Evolutionary conservation across 1,140 invertebrate species (phyloP).

Genomic region (Aricia agestis): DNA sequence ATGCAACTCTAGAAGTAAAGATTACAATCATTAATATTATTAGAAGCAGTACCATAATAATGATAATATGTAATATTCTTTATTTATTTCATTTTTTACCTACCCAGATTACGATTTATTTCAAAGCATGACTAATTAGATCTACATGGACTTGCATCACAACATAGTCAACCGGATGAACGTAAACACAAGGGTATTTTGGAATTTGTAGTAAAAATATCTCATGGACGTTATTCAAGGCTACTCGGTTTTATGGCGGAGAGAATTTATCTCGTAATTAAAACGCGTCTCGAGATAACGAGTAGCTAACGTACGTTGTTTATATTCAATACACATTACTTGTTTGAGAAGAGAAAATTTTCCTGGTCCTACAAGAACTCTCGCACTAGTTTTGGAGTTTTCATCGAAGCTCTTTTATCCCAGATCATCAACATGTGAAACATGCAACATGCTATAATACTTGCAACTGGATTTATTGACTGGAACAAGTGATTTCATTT

Average conservation of each 20-base stretch:
- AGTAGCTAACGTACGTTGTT: neutral
- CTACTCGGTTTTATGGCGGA: conserved; percentile 20
- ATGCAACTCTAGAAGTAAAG: too few relatives aligned
- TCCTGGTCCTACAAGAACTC: too few relatives aligned
- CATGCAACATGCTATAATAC: too few relatives aligned
- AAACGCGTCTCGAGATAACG: conserved; percentile 10
- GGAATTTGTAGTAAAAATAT: conserved; percentile 10
- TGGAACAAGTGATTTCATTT: too few relatives aligned
- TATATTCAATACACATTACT: neutral
- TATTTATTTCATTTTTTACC: too few relatives aligned
- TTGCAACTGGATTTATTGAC: too few relatives aligned
- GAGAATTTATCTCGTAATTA: conserved; percentile 15
- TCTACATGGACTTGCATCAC: neutral
- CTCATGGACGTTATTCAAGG: conserved; percentile 25
- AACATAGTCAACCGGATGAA: neutral
- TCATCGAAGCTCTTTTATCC: too few relatives aligned
- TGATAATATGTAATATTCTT: too few relatives aligned
- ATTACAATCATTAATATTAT: too few relatives aligned
- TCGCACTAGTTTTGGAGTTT: too few relatives aligned
- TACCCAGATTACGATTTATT: neutral
- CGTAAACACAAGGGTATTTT: neutral
- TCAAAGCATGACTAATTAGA: neutral
- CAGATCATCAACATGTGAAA: too few relatives aligned
- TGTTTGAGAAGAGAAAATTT: neutral
- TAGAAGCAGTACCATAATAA: too few relatives aligned